Base-by-base conservation (phyloP, 2,888 invertebrate genomes). In the Caenorhabditis imperialis region DNA sequence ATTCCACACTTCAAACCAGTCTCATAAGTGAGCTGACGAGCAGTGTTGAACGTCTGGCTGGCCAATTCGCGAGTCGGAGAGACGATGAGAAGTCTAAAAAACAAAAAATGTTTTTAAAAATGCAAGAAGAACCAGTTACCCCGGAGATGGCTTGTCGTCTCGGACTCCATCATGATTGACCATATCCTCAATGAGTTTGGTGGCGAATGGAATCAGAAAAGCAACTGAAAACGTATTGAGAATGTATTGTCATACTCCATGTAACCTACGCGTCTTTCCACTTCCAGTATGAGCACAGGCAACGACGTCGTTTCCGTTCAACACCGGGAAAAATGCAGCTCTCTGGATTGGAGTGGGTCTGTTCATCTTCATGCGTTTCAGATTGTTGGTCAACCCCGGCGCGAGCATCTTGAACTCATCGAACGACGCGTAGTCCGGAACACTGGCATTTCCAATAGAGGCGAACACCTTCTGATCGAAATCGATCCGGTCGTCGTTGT, bases 281-380 rank as follows among this genome's bases (percentile, higher is more conserved):
- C 73, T 47, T 27, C 73, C 73, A 23, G 73, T 73, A 16, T 73
- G 73, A n/a, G 73, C 73, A 33, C 73, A 73, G 16, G 65, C 73
- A 16, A 73, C 65, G 12, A 73, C 40, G 54, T 73, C 60, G 1
- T 20, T 14, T 33, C 73, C 73, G 27, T 47, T 37, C 12, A 67
- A n/a, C 38, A 73, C 55, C 4, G 48, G 73, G 22, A 45, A 61
- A 22, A 67, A 73, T 0, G 67, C 23, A 8, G 60, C 65, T 23
- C 40, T 48, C 30, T 73, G 73, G 20, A 67, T 65, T 3, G 73
- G 54, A n/a, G 60, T 67, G 20, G 73, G 73, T 40, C 47, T 60
- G 35, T 54, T 54, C 37, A 63, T 50, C n/a, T 67, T 65, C 65
- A 73, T 65, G 1, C 42, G 40, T 10, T 40, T 60, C 38, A 73